Evolutionary conservation across 2,113 vertebrate genomes (phyloP).

Genomic region (Rafetus swinhoei): DNA sequence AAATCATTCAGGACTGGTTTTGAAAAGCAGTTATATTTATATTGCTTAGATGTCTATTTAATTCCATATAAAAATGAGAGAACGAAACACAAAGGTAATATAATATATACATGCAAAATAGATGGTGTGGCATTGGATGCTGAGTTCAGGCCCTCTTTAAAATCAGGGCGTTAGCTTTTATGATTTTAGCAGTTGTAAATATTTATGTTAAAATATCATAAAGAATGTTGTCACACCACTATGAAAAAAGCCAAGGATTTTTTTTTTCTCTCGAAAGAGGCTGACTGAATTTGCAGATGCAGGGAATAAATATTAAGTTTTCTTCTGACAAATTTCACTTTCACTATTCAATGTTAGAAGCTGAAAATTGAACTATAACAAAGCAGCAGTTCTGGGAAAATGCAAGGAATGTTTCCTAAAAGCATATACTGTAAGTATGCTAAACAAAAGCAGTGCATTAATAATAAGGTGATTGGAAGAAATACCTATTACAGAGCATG

Average conservation of each 20-base stretch:
- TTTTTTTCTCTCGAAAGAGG: background rate
- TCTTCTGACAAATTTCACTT: background rate
- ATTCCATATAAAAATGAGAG: background rate
- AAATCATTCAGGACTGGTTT: slow-evolving; percentile 1
- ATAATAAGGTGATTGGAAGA: fast-evolving
- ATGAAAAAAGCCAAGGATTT: background rate
- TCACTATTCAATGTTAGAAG: fast-evolving
- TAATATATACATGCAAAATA: background rate
- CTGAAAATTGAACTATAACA: fast-evolving
- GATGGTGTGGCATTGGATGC: background rate
- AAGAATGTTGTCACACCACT: background rate
- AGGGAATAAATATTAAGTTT: background rate
- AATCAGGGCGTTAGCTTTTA: background rate
- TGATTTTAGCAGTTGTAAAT: background rate
- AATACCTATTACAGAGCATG: fast-evolving
- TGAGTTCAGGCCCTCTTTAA: background rate
- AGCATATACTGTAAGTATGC: fast-evolving
- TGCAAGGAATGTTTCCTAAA: background rate
- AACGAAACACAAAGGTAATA: background rate
- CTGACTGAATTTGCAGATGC: background rate
- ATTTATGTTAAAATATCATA: background rate
- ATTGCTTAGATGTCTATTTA: slow-evolving; percentile 11
- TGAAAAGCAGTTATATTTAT: slow-evolving; percentile 43
- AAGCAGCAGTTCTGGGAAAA: background rate
- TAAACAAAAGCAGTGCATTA: background rate